Conservation (phyloP, 2,797 vertebrate genomes). For the Danionella dracula region DNA sequence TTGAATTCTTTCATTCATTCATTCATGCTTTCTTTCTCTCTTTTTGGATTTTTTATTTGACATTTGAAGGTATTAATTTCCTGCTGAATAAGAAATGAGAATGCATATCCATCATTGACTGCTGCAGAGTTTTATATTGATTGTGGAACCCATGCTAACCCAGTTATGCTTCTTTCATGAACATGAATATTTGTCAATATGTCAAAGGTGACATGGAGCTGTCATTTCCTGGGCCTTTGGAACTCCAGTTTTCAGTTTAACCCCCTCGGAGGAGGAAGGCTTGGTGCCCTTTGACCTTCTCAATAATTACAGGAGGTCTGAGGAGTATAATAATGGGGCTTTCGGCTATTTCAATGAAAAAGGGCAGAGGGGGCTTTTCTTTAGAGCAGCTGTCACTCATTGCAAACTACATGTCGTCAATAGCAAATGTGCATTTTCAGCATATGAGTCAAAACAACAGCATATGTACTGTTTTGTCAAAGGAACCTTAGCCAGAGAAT, state of each 20-base stretch:
- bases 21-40: too few relatives aligned
- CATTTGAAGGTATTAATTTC: not conserved
- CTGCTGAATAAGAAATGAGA: not conserved
- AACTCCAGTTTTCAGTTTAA: constrained; percentile 27
- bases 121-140: constrained; percentile 23
- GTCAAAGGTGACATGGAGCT: constrained; percentile 34
- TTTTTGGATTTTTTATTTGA: not conserved
- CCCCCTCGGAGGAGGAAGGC: constrained; percentile 23
- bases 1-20: too few relatives aligned
- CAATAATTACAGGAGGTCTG: constrained; percentile 44
- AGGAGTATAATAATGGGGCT: constrained; percentile 37
- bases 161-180: constrained; percentile 15
- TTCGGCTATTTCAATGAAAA: constrained; percentile 30
- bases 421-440: constrained; percentile 19
- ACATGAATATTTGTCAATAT: constrained; percentile 33
- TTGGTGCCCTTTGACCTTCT: constrained; percentile 42
- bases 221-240: constrained; percentile 35
- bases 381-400: not conserved
- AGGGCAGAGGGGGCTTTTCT: not conserved
- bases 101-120: not conserved
- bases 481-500: not conserved
- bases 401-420: constrained; percentile 14
- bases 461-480: constrained; percentile 7
- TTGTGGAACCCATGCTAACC: constrained; percentile 5
- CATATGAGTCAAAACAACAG: constrained; percentile 9